phyloP scores from a whole-genome alignment of 1,140 invertebrate species.

The Tenebrio molitor region DNA sequence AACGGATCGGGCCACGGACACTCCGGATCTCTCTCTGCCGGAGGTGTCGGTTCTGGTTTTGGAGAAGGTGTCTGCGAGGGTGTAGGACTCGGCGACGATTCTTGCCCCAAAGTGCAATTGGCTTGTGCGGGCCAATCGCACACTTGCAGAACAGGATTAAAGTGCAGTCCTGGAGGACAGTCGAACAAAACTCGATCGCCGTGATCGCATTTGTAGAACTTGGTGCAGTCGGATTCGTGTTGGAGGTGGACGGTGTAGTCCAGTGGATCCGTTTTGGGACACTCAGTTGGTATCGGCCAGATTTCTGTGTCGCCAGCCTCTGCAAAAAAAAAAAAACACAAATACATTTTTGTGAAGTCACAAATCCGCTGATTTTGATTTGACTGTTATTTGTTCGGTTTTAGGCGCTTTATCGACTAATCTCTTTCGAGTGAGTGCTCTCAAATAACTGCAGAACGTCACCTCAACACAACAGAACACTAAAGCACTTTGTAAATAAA shows the following conservation, averaged over 20 bases:
- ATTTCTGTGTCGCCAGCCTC: slow-evolving; percentile 28
- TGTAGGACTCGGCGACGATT: not conserved
- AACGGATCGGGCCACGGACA: slow-evolving; percentile 38
- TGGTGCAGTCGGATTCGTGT: slow-evolving; percentile 48
- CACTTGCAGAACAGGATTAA: slow-evolving; percentile 63
- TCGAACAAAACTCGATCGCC: slow-evolving; percentile 54
- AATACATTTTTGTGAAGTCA: not conserved
- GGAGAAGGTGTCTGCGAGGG: slow-evolving; percentile 8
- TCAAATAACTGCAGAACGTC: too few species aligned
- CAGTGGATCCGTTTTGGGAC: slow-evolving; percentile 8
- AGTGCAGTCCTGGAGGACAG: slow-evolving; percentile 65
- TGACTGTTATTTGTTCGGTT: too few species aligned
- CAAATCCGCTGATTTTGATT: too few species aligned
- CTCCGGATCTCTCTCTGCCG: slow-evolving; percentile 6
- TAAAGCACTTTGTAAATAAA: too few species aligned
- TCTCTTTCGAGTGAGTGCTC: not conserved
- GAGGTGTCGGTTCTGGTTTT: not conserved
- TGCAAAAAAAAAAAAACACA: not conserved
- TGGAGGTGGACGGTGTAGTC: slow-evolving; percentile 43
- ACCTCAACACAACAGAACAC: not conserved
- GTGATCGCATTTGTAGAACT: slow-evolving; percentile 62
- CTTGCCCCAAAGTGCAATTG: not conserved
- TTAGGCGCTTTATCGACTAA: too few species aligned
- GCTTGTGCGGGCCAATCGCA: slow-evolving; percentile 38
- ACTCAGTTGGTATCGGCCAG: slow-evolving; percentile 32